phyloP scores from a whole-genome alignment of 2,888 invertebrate species.

The Acanthoscelides obtectus region DNA sequence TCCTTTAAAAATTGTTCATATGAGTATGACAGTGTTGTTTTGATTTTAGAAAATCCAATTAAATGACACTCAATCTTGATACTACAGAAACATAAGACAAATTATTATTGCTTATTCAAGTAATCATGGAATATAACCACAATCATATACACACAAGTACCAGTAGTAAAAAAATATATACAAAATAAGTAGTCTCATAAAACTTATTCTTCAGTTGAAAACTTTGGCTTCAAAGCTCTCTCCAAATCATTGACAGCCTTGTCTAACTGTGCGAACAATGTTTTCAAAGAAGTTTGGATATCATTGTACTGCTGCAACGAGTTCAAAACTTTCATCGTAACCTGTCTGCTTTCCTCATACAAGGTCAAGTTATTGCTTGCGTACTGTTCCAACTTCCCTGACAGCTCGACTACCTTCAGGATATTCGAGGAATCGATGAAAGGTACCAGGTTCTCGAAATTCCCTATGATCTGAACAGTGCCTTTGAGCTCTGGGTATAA shows the following conservation, averaged over 20 bases:
- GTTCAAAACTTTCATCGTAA: conserved; percentile 43
- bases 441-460: conserved; percentile 44
- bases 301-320: conserved; percentile 49
- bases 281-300: conserved; percentile 48
- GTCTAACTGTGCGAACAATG: conserved; percentile 48
- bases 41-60: too few species aligned
- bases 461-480: conserved; percentile 40
- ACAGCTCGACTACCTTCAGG: conserved; percentile 45
- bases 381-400: conserved; percentile 45
- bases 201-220: conserved; percentile 32
- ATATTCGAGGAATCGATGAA: conserved; percentile 47
- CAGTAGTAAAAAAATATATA: not conserved
- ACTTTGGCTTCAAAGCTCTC: conserved; percentile 42
- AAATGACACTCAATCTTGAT: too few species aligned
- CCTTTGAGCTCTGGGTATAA: conserved; percentile 48
- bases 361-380: conserved; percentile 43
- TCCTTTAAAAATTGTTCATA: too few species aligned
- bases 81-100: too few species aligned
- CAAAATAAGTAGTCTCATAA: not conserved
- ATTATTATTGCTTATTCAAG: too few species aligned
- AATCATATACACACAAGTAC: not conserved
- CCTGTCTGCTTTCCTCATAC: conserved; percentile 42
- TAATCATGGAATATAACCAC: not conserved
- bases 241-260: conserved; percentile 46
- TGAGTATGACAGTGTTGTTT: too few species aligned